phyloP scores from a whole-genome alignment of 2,797 vertebrate genomes.

The Sternarchorhynchus goeldii region DNA sequence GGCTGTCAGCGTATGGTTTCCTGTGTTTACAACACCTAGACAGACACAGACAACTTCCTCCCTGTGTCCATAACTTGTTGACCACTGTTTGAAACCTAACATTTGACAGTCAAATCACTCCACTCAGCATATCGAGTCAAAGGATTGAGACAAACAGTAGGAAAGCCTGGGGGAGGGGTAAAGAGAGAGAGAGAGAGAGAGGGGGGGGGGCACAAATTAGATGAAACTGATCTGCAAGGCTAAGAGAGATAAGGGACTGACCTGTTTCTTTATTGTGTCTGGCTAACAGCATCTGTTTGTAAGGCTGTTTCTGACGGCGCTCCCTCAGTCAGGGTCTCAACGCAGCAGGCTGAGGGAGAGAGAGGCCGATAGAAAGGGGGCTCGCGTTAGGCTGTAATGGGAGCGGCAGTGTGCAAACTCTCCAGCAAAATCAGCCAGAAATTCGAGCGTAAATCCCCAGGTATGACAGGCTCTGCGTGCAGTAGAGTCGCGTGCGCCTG shows the following conservation, averaged over 20 bases:
- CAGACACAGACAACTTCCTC: slow-evolving; percentile 19
- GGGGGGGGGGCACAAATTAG: slow-evolving; percentile 18
- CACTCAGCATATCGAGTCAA: slow-evolving; percentile 43
- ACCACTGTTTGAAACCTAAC: slow-evolving; percentile 12
- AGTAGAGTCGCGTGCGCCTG: too few relatives aligned
- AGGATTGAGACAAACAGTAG: neutral
- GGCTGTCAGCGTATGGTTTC: neutral
- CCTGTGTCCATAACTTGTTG: slow-evolving; percentile 38
- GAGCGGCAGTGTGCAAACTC: slow-evolving; percentile 81
- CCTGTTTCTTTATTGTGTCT: slow-evolving; percentile 12
- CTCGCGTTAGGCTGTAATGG: slow-evolving; percentile 67
- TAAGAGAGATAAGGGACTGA: neutral
- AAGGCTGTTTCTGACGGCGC: neutral
- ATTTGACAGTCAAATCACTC: slow-evolving; percentile 69
- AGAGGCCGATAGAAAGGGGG: neutral
- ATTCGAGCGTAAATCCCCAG: slow-evolving; percentile 75
- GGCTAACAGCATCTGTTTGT: slow-evolving; percentile 3
- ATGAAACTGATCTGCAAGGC: slow-evolving; percentile 12
- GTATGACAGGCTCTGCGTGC: slow-evolving; percentile 61
- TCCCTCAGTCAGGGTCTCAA: slow-evolving; percentile 6
- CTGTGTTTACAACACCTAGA: neutral
- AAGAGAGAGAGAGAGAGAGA: slow-evolving; percentile 23
- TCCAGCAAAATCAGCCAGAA: slow-evolving; percentile 78
- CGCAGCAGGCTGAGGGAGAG: neutral
- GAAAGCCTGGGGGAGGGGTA: slow-evolving; percentile 12